Base-by-base conservation (phyloP, 1,140 invertebrate genomes). In the Pseudomyrmex concolor region DNA sequence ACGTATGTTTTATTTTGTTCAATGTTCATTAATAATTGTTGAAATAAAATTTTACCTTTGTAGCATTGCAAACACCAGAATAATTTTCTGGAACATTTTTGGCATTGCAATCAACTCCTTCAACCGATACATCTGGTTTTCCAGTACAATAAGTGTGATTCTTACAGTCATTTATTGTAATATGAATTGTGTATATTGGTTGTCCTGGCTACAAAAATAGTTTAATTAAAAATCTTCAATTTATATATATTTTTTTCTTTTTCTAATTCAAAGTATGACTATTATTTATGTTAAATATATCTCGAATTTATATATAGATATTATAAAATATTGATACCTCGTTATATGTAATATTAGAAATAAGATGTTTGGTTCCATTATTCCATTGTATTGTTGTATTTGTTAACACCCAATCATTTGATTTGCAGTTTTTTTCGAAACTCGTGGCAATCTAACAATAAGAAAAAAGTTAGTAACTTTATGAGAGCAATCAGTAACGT, bases 1-100 rank as follows among this genome's bases (percentile, higher is more conserved):
- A 45, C 2, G 5, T 15, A 43, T 19, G 10, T n/a, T 1, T 25
- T 9, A 12, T 22, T 13, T 25, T 51, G 0, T 55, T 3, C 43
- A 45, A 45, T 22, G 45, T 25, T 48, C 8, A 48, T 22, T 19
- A 19, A 22, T 59, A 48, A 50, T 60, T 43, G 17, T 62, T 13
- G 12, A 74, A 62, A 63, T 15, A 72, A 25, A 74, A 34, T 34
- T 34, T 74, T 63, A 63, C 72, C 22, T 22, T 1, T 25, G 19
- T 19, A 74, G 13, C 2, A 13, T 0, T 34, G 22, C 72, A 74
- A 63, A 2, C 0, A 34, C 5, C 34, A 34, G 0, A 0, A 0
- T 48, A 1, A 4, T 3, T 45, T 1, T 50, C 19, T n/a, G 15
- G 8, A n/a, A 13, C 5, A 4, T 17, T 34, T 3, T n/a, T 4